phyloP scores from a whole-genome alignment of 2,888 invertebrate species.

The Cataglyphis cursor region DNA sequence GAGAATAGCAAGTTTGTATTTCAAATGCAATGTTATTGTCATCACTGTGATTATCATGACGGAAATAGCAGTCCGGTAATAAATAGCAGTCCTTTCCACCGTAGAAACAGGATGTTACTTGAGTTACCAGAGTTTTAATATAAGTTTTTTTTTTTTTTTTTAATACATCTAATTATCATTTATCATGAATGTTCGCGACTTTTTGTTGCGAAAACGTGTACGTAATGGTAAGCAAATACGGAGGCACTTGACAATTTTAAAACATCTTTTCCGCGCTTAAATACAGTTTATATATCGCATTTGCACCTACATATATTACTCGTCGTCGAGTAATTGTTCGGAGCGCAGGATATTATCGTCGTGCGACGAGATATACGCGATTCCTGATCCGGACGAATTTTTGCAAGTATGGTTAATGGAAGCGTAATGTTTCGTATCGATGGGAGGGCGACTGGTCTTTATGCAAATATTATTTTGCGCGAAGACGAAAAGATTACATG shows the following conservation, averaged over 20 bases:
- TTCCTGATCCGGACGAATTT: conserved; percentile 14
- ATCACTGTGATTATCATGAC: conserved; percentile 25
- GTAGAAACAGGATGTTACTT: neutral
- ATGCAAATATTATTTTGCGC: conserved; percentile 39
- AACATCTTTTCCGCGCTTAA: neutral
- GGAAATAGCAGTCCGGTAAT: conserved; percentile 10
- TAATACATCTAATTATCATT: conserved; percentile 42
- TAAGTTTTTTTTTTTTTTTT: conserved; percentile 8
- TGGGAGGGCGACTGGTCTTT: conserved; percentile 26
- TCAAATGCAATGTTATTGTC: neutral
- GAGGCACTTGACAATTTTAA: conserved; percentile 11
- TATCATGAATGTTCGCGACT: neutral
- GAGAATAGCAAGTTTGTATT: conserved; percentile 17
- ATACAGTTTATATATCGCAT: conserved; percentile 37
- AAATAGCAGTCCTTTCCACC: neutral
- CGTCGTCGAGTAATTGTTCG: neutral
- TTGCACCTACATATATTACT: conserved; percentile 25
- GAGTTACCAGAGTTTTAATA: conserved; percentile 21
- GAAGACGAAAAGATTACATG: conserved; percentile 29
- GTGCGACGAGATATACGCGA: conserved; percentile 16
- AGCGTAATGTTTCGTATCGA: neutral
- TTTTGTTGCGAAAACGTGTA: neutral
- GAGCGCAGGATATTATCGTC: neutral
- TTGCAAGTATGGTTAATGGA: neutral
- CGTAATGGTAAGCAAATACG: conserved; percentile 24